A percentile compares a stretch with the other conserved stretches of the same genome.
These are phyloP conservation scores for Myotis daubentonii DNA, from an alignment of 2,797 vertebrate species.

Conservation along the genomic window DNA sequence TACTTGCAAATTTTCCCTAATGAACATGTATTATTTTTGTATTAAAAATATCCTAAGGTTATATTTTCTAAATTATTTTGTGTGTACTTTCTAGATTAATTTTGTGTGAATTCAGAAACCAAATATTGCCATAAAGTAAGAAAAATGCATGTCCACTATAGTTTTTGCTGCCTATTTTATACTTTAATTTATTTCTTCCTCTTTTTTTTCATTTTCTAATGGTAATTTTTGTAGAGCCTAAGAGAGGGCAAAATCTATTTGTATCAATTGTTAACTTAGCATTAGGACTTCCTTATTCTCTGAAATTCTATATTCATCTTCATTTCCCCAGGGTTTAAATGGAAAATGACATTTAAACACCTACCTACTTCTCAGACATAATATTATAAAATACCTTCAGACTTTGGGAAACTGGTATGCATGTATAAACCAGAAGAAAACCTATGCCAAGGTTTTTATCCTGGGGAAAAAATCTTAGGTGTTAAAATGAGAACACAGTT, in stretches of 20 bases:
- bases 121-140: conserved; percentile 14
- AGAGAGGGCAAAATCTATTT: background rate
- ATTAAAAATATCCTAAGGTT: conserved; percentile 2
- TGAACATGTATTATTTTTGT: background rate
- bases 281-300: background rate
- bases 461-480: background rate
- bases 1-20: background rate
- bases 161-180: background rate
- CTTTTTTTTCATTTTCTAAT: background rate
- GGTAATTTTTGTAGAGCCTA: background rate
- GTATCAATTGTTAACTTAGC: background rate
- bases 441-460: background rate
- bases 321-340: background rate
- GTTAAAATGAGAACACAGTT: background rate
- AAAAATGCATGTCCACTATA: background rate
- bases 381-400: background rate
- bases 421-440: conserved; percentile 1
- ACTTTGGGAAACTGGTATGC: background rate
- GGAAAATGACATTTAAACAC: background rate
- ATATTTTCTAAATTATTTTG: background rate
- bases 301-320: conserved; percentile 10
- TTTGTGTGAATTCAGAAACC: background rate
- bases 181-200: background rate
- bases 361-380: conserved; percentile 5
- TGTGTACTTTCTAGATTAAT: background rate